Evolutionary conservation across 1,140 invertebrate species (phyloP).

Genomic region (Bombus breviceps): DNA sequence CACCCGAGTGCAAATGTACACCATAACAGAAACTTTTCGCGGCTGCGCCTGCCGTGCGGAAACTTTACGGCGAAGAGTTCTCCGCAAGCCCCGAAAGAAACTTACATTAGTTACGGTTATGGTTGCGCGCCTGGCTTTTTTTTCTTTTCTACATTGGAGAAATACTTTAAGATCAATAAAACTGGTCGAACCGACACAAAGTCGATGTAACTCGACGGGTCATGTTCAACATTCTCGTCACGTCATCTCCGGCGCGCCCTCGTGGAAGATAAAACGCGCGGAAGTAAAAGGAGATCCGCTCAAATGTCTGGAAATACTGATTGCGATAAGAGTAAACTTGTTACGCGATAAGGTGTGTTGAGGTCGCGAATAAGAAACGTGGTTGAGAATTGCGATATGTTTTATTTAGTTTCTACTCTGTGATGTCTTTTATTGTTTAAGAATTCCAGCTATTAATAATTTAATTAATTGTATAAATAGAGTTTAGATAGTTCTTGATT

Average conservation of each 20-base stretch:
- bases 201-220: slow-evolving; percentile 33
- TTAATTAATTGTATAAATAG: too few relatives aligned
- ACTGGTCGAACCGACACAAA: slow-evolving; percentile 49
- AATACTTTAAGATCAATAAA: slow-evolving; percentile 61
- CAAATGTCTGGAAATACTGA: slow-evolving; percentile 42
- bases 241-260: slow-evolving; percentile 7
- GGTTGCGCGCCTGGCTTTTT: slow-evolving; percentile 17
- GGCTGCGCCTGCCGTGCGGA: slow-evolving; percentile 30
- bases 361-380: background rate
- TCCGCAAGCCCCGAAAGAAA: slow-evolving; percentile 35
- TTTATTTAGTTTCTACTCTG: background rate
- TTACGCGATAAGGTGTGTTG: background rate
- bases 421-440: background rate
- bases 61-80: slow-evolving; percentile 57
- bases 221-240: slow-evolving; percentile 56
- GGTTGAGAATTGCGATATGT: background rate
- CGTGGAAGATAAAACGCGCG: slow-evolving; percentile 27
- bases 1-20: slow-evolving; percentile 55
- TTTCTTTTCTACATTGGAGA: background rate
- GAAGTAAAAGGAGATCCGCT: background rate
- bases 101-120: slow-evolving; percentile 61
- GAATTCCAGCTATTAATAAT: too few relatives aligned
- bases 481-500: too few relatives aligned
- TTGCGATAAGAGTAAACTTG: slow-evolving; percentile 31
- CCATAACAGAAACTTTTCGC: slow-evolving; percentile 52